Conservation (phyloP, 2,797 vertebrate genomes). For the Malurus leucopterus region DNA sequence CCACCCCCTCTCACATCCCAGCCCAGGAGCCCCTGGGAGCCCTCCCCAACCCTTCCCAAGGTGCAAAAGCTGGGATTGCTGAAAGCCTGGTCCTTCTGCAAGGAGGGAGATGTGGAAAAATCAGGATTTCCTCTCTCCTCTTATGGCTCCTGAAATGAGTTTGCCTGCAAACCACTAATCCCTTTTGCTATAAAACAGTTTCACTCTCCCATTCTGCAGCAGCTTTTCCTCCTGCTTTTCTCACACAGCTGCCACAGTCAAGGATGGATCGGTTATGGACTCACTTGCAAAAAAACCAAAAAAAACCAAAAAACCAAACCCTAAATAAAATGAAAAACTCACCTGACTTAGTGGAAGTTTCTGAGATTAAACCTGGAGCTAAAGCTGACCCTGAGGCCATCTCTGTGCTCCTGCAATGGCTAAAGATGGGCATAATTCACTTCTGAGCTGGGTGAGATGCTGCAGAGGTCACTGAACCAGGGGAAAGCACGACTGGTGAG, state of each 20-base stretch:
- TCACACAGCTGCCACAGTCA: background rate
- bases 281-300: background rate
- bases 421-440: background rate
- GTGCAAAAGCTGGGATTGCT: background rate
- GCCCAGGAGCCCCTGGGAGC: background rate
- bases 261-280: background rate
- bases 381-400: background rate
- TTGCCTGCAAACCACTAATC: background rate
- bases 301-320: too few species aligned
- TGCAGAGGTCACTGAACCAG: background rate
- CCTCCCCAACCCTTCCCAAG: background rate
- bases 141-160: background rate
- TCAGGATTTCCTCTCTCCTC: background rate
- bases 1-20: background rate
- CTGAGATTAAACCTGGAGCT: background rate
- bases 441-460: background rate
- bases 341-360: background rate
- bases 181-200: background rate
- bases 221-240: background rate
- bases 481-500: background rate
- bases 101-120: background rate
- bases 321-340: background rate
- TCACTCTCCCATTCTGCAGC: background rate
- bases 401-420: background rate
- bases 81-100: background rate